phyloP scores from a whole-genome alignment of 2,113 vertebrate genomes.

The Larimichthys polyactis region DNA sequence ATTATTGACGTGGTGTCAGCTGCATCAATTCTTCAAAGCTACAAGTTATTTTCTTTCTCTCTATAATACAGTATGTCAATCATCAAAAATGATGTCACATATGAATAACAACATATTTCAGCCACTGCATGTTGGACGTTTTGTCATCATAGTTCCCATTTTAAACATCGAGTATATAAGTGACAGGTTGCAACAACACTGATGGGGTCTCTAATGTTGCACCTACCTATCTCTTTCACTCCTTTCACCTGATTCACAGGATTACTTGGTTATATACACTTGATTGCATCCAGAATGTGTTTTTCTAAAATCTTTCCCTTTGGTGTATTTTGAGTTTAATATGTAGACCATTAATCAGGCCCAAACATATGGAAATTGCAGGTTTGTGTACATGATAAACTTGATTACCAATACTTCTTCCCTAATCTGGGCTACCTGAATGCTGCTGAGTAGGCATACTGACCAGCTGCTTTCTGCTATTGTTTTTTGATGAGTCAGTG shows the following conservation, averaged over 20 bases:
- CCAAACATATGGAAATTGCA: constrained; percentile 14
- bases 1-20: constrained; percentile 16
- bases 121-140: not conserved
- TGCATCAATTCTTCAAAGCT: not conserved
- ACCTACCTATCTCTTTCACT: not conserved
- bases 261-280: not conserved
- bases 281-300: not conserved
- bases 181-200: not conserved
- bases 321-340: not conserved
- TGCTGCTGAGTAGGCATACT: constrained; percentile 57
- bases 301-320: constrained; percentile 3
- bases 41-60: not conserved
- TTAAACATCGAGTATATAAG: not conserved
- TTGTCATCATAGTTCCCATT: not conserved
- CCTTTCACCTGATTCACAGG: not conserved
- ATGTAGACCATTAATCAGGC: not conserved
- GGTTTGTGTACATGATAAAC: constrained; percentile 37
- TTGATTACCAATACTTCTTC: constrained; percentile 62
- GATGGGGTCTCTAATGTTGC: not conserved
- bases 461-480: constrained; percentile 61
- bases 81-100: not conserved
- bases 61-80: not conserved
- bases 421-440: constrained; percentile 35
- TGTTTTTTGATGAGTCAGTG: constrained; percentile 59
- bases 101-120: not conserved